Evolutionary conservation across 2,888 invertebrate species (phyloP).

Genomic region (Rambutsinella grinnellia): DNA sequence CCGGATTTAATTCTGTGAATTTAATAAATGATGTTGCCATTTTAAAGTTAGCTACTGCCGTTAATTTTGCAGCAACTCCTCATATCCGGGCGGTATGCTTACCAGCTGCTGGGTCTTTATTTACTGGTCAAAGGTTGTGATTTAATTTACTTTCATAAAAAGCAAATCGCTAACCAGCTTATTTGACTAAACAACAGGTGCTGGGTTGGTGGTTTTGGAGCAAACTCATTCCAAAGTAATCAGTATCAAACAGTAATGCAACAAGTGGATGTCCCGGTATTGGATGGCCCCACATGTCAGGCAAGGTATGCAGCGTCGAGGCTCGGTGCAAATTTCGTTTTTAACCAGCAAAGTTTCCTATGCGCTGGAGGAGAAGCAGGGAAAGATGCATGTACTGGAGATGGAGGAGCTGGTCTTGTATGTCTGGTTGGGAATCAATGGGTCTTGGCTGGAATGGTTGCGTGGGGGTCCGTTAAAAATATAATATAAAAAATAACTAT

Average conservation of each 20-base stretch:
- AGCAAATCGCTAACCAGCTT: too few species aligned
- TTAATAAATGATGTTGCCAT: slow-evolving; percentile 86
- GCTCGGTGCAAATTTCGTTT: slow-evolving; percentile 75
- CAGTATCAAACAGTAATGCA: slow-evolving; percentile 78
- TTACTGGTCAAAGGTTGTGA: slow-evolving; percentile 31
- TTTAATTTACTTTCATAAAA: background rate
- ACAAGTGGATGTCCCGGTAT: slow-evolving; percentile 81
- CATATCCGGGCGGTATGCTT: slow-evolving; percentile 72
- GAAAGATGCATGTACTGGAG: slow-evolving; percentile 85
- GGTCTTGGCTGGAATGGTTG: slow-evolving; percentile 78
- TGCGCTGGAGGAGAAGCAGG: slow-evolving; percentile 83
- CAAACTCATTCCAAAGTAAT: slow-evolving; percentile 73
- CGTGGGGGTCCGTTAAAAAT: too few species aligned
- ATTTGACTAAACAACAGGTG: too few species aligned
- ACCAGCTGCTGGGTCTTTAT: slow-evolving; percentile 66
- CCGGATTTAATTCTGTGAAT: slow-evolving; percentile 81
- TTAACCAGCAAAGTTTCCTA: slow-evolving; percentile 78
- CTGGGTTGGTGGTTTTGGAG: slow-evolving; percentile 83
- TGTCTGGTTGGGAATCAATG: slow-evolving; percentile 78
- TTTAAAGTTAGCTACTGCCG: slow-evolving; percentile 74
- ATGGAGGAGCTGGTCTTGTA: slow-evolving; percentile 80
- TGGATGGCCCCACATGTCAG: slow-evolving; percentile 77
- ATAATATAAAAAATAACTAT: too few species aligned
- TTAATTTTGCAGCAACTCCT: slow-evolving; percentile 68
- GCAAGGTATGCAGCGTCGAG: slow-evolving; percentile 75